Conservation (phyloP, 2,797 vertebrate genomes). For the Sylvia borin region DNA sequence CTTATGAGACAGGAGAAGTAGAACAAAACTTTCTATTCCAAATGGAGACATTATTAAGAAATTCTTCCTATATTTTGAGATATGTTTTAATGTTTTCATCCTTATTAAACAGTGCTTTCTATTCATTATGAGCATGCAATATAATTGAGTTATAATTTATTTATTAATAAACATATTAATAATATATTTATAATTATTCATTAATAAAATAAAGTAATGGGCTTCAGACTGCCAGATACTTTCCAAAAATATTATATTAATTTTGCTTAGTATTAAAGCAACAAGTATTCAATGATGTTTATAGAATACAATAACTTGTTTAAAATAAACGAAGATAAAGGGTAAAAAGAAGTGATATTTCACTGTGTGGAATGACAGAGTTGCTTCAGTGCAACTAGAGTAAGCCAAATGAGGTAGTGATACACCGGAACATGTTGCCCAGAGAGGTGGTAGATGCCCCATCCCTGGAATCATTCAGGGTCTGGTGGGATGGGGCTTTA, state of each 20-base stretch:
- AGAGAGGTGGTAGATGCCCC: neutral
- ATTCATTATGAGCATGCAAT: neutral
- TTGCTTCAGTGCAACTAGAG: neutral
- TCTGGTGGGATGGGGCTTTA: neutral
- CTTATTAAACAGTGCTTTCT: neutral
- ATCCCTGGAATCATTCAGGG: neutral
- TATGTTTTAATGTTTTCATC: neutral
- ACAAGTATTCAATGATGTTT: neutral
- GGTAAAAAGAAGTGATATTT: neutral
- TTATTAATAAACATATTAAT: neutral
- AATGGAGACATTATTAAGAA: neutral
- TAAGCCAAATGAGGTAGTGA: fast-evolving
- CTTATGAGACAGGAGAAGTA: neutral
- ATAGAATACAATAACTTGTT: neutral
- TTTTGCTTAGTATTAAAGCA: neutral
- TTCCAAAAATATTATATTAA: neutral
- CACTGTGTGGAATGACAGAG: neutral
- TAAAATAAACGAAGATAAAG: neutral
- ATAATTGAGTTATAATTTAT: neutral
- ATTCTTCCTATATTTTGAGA: neutral
- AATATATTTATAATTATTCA: neutral
- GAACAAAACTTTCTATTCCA: neutral
- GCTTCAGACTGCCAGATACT: neutral
- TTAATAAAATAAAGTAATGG: neutral
- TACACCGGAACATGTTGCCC: neutral